Base-by-base conservation (phyloP, 2,888 invertebrate genomes). In the Drosophila imparisetae region DNA sequence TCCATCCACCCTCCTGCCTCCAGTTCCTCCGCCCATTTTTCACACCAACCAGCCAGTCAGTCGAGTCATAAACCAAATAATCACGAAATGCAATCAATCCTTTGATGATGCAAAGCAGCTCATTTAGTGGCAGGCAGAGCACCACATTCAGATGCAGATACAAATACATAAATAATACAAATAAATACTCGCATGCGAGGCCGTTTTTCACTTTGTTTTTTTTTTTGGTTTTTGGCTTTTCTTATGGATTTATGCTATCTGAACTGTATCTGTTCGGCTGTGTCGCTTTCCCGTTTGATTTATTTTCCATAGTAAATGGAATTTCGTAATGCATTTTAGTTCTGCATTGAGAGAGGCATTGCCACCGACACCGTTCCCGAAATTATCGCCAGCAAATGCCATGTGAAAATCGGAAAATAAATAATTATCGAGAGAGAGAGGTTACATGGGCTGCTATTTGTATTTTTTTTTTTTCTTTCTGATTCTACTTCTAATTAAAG, bases 311-410 rank as follows among this genome's bases (percentile, higher is more conserved):
- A 84, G 82, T 72, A 72, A 89, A 88, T 88, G 80, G 76, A 83
- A 77, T 89, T 87, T 90, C 54, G 87, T 84, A 89, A 87, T 90
- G 87, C 84, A 78, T 90, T 86, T 87, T 87, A 89, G 90, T 86
- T 89, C 78, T 90, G 87, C 89, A 72, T 72, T 49, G 64, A 83
- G 64, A 62, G 61, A 27, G 18, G 55, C 61, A 66, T 54, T 54
- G 75, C 68, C 53, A 57, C 38, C 57, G 60, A 50, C 65, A 58
- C 62, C 58, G 66, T 66, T 66, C 67, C 40, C 38, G 50, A 80
- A 82, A 80, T 87, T 89, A 87, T 85, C 88, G 78, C 64, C 67
- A 66, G 71, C 73, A 77, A 72, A 42, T 69, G 70, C 64, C 72
- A 80, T 75, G 83, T 86, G 88, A 80, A 85, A 84, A 89, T 74